Base-by-base conservation (phyloP, 30 jellyfish, hydroid and myxozoan genomes). In the Aurelia aurita complex sp. Pacific region DNA sequence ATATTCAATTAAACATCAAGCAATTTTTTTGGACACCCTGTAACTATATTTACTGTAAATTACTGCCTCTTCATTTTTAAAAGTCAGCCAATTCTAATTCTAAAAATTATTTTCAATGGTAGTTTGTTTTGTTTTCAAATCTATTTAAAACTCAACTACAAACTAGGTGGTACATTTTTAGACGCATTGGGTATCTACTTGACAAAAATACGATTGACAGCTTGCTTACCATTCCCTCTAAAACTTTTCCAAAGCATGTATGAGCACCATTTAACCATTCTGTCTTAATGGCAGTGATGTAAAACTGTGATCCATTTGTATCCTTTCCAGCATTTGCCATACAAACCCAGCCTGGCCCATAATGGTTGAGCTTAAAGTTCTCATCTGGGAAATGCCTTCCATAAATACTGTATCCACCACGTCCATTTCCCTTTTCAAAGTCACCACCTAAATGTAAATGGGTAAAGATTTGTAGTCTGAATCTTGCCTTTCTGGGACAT, bases 321-420 rank as follows among this genome's bases (percentile, higher is more conserved):
- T 92, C 98, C 68, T 82, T 83, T 7, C 98, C 98, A 19, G 98
- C 90, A 83, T 92, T 92, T 59, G 98, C 98, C 98, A 92, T 92
- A 74, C 98, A 92, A 38, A 85, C 79, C 98, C 96, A 91, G 1
- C 98, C 98, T 17, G 98, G 93, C 0, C 98, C 98, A 76, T 92
- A 86, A 64, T 80, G 94, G 42, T 83, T 76, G 5, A 92, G 66
- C 9, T 52, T 73, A 77, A 92, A 92, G 50, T 86, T 92, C 77
- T 92, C 98, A 77, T 92, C 98, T 0, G 96, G 92, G 71, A 92
- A 92, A 32, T 75, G 64, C n/a, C 68, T 53, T n/a, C 98, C 98
- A 81, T 87, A 92, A 51, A 92, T 92, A 70, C 98, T 92, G 74
- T 76, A 76, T 34, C 97, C 97, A 46, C 97, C 97, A 40, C 90